phyloP scores from a whole-genome alignment of 2,797 vertebrate genomes.

The Antrozous pallidus region DNA sequence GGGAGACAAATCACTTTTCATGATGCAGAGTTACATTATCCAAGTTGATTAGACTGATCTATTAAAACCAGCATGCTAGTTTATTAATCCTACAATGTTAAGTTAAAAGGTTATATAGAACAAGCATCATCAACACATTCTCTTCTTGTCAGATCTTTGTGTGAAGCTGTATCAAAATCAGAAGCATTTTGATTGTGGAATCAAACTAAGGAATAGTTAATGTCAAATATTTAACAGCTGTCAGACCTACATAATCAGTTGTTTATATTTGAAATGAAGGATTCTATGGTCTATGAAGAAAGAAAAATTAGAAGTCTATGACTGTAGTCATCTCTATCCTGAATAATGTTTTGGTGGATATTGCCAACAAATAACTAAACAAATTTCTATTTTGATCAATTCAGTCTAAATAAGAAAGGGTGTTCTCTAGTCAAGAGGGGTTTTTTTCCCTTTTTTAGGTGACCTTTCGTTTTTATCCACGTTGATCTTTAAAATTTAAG shows the following conservation, averaged over 20 bases:
- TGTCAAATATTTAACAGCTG: constrained; percentile 9
- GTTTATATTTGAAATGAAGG: constrained; percentile 16
- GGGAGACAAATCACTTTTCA: constrained; percentile 24
- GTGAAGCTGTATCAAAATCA: constrained; percentile 24
- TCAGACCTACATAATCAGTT: not conserved
- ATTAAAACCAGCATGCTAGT: constrained; percentile 30
- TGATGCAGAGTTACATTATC: not conserved
- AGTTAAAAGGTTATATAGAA: not conserved
- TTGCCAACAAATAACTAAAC: not conserved
- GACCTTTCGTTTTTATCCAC: constrained; percentile 23
- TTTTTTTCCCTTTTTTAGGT: not conserved
- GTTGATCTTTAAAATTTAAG: constrained; percentile 16
- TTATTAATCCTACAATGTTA: constrained; percentile 9
- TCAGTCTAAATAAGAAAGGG: constrained; percentile 20
- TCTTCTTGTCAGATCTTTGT: constrained; percentile 25
- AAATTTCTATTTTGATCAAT: constrained; percentile 21
- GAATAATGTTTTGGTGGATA: not conserved
- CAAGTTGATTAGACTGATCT: not conserved
- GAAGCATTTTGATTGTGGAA: constrained; percentile 17
- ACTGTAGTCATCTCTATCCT: not conserved
- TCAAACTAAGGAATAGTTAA: constrained; percentile 39
- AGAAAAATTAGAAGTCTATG: constrained; percentile 3
- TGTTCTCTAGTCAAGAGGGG: not conserved
- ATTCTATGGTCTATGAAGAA: not conserved
- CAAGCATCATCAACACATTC: not conserved